Evolutionary conservation across 2,797 vertebrate species (phyloP).

Genomic region (Chelidonichthys spinosus): DNA sequence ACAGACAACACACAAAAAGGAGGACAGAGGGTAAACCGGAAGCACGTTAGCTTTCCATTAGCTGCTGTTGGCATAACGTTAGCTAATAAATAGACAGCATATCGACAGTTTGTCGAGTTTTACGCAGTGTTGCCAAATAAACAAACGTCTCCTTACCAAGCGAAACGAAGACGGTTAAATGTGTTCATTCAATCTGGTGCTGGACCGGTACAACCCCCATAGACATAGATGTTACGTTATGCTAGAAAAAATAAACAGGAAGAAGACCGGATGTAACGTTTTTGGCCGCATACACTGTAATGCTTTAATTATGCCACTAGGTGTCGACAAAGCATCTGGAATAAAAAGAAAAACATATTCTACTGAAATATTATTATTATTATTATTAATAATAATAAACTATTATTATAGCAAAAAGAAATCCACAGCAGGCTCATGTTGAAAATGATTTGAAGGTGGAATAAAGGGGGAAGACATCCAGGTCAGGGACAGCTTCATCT

Average conservation of each 20-base stretch:
- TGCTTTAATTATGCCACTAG: constrained; percentile 6
- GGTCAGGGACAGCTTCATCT: too few relatives aligned
- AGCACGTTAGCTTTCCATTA: neutral
- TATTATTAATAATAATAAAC: too few relatives aligned
- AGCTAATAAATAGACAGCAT: neutral
- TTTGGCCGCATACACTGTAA: neutral
- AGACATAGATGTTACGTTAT: neutral
- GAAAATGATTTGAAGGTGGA: too few relatives aligned
- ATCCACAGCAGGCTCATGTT: neutral
- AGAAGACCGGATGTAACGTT: constrained; percentile 48
- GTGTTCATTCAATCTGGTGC: constrained; percentile 19
- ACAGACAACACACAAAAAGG: too few relatives aligned
- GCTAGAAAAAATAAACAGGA: constrained; percentile 62
- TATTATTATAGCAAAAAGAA: too few relatives aligned
- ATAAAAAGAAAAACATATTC: neutral
- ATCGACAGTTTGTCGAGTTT: neutral
- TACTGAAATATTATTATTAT: neutral
- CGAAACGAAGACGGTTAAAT: neutral
- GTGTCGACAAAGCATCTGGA: constrained; percentile 9
- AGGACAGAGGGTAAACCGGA: too few relatives aligned
- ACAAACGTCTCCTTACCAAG: constrained; percentile 43
- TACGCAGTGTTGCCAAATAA: neutral
- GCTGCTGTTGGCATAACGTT: neutral
- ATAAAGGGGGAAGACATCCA: too few relatives aligned
- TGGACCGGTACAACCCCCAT: neutral